Base-by-base conservation (phyloP, 1,140 invertebrate genomes). In the Planococcus citri region DNA sequence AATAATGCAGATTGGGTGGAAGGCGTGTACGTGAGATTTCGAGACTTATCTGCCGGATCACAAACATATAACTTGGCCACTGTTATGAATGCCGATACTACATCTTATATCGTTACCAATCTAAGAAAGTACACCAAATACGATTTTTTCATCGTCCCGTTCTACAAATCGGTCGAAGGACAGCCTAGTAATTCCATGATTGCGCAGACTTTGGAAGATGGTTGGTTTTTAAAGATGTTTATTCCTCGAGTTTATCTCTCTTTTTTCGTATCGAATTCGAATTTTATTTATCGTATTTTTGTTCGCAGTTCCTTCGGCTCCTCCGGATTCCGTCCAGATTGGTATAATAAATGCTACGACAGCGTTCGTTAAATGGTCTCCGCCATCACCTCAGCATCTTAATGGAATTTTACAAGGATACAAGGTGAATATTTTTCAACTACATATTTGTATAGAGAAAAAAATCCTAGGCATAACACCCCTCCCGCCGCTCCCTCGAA, bases 21-120 rank as follows among this genome's bases (percentile, higher is more conserved):
- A 81, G 95, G 95, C 12, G 88, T 95, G 21, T 95, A 96, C 76
- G 89, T 98, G 61, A 87, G 94, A 71, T 98, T 94, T 78, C 86
- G 92, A 71, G 87, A 92, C 75, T 80, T 90, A 67, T 86, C 86
- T 12, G 80, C 80, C 61, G 79, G 81, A 68, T 83, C 78, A 38
- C 81, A 82, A 0, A 85, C 87, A 73, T 88, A 87, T 75, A 84
- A 86, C 73, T 87, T 88, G 77, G 79, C 87, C 6, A 88, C 86
- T 0, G 86, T 88, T 0, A 78, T 87, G 68, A 85, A 85, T 73
- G 83, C 85, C 51, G 83, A 83, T 1, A 82, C 85, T 1, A 86
- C 85, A 2, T 83, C 80, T 22, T 86, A 88, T 76, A 81, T 88
- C 1, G 80, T 94, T 1, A 83, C 83, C 3, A 88, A 87, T 74